Base-by-base conservation (phyloP, 2,888 invertebrate species). In the Geotrupes spiniger region DNA sequence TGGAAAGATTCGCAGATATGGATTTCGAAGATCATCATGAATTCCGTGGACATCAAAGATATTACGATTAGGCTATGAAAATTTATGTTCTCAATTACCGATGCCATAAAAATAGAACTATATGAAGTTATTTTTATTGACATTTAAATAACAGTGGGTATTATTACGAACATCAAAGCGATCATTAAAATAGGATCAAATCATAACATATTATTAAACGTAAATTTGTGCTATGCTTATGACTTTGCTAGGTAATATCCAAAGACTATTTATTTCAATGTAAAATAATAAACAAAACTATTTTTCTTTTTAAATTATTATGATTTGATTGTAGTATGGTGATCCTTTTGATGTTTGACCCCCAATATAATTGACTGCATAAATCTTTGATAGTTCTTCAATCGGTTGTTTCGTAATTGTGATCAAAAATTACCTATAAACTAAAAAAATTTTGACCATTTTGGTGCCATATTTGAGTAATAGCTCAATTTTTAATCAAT, bases 401-500 rank as follows among this genome's bases (percentile, higher is more conserved):
- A 72, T 69, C 68, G 69, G 70, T 60, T 68, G 71, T 69, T 71
- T 69, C 73, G 73, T 72, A 71, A 59, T 59, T 70, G 70, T 69
- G 70, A 69, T 68, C 42, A 29, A 46, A 46, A 29, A 17, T 12
- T 16, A 21, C 36, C 53, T 58, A 62, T 62, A 60, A 62, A 63
- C 50, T 63, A 56, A 61, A 65, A 62, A 65, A 67, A 68, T 64
- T 66, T 66, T 68, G 73, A 73, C 72, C 72, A 73, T 66, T 70
- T 68, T 64, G 72, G 72, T 73, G 72, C 72, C 72, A 71, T 72
- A 71, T 69, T 71, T 72, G 72, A 69, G 70, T 71, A 71, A 70
- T 63, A 70, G 73, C 73, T 73, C 73, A 73, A 73, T 72, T 73
- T 73, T 72, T 68, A 70, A 68, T 28, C 21, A 33, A 6, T 21